Evolutionary conservation across 2,888 invertebrate genomes (phyloP).

Genomic region (Tachina grossa): DNA sequence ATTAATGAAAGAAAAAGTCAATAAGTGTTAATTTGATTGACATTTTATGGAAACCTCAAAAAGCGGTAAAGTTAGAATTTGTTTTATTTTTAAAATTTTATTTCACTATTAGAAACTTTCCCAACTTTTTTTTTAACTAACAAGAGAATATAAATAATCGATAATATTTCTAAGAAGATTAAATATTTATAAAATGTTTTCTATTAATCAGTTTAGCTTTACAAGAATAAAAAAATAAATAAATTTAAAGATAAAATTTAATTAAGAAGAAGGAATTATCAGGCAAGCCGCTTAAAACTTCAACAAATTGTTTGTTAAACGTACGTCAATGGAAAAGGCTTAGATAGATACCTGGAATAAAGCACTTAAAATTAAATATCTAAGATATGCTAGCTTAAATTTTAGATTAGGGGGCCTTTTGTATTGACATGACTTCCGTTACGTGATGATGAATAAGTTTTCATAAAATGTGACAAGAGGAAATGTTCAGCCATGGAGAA

Average conservation of each 20-base stretch:
- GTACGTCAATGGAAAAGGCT: neutral
- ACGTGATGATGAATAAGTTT: neutral
- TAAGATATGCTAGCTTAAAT: neutral
- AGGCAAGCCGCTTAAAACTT: conserved; percentile 28
- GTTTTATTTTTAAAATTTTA: neutral
- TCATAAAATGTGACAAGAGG: neutral
- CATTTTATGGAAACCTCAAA: conserved; percentile 4
- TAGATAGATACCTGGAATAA: neutral
- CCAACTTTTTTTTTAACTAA: neutral
- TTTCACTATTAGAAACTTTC: neutral
- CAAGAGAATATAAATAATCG: neutral
- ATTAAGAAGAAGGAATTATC: neutral
- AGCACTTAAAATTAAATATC: neutral
- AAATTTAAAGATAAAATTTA: neutral
- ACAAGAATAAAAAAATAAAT: neutral
- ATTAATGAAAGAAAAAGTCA: neutral
- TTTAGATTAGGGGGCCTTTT: neutral
- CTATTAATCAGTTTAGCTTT: neutral
- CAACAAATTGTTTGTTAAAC: conserved; percentile 15
- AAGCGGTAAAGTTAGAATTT: neutral
- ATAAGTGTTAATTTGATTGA: conserved; percentile 56
- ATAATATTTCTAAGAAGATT: conserved; percentile 13
- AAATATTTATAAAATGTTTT: neutral
- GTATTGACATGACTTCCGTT: neutral
- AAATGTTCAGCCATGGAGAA: neutral